Evolutionary conservation across 2,888 invertebrate species (phyloP).

Genomic region (Rhamphomyia laevipes): DNA sequence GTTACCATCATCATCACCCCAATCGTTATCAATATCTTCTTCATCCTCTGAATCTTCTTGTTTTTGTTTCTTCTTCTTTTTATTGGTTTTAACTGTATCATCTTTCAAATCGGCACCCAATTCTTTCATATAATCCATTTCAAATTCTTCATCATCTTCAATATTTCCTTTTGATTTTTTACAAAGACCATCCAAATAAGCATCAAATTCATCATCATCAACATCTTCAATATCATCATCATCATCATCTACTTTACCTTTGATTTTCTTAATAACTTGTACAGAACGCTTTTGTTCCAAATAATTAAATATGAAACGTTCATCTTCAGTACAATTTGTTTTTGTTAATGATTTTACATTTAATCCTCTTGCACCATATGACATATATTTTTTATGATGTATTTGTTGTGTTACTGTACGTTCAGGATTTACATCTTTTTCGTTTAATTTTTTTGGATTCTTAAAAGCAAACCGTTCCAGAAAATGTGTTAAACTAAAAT

Average conservation of each 20-base stretch:
- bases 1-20: constrained; percentile 31
- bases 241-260: constrained; percentile 36
- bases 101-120: constrained; percentile 41
- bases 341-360: constrained; percentile 61
- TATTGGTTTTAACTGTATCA: constrained; percentile 21
- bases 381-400: constrained; percentile 48
- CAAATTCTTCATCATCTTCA: constrained; percentile 46
- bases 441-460: constrained; percentile 63
- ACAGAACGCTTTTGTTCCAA: constrained; percentile 42
- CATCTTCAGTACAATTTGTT: constrained; percentile 77
- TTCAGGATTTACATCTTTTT: constrained; percentile 36
- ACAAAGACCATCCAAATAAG: constrained; percentile 39
- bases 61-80: constrained; percentile 20
- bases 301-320: constrained; percentile 49
- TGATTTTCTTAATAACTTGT: constrained; percentile 30
- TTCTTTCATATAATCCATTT: constrained; percentile 57
- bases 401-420: constrained; percentile 16
- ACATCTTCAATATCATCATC: constrained; percentile 59
- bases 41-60: constrained; percentile 30
- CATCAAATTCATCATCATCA: constrained; percentile 44
- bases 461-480: constrained; percentile 92
- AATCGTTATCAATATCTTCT: constrained; percentile 28
- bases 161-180: constrained; percentile 46
- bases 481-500: constrained; percentile 83
- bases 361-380: constrained; percentile 56